A percentile compares a stretch with the other conserved stretches of the same genome.
Conservation (phyloP, 2,113 vertebrate genomes). For the Scytalopus superciliaris region DNA sequence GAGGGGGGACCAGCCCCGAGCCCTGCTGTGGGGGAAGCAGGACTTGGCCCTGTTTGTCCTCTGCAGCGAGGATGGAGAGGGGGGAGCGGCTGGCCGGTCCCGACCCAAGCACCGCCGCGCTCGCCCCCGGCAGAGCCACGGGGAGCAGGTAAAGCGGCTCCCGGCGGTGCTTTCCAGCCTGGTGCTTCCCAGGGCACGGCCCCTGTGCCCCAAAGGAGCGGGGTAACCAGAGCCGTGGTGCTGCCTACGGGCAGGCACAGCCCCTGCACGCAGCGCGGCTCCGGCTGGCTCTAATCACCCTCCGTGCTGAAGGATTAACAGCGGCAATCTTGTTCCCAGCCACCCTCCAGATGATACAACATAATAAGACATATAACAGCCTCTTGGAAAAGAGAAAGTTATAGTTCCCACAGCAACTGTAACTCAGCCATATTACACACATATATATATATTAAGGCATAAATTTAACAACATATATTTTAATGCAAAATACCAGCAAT, state of each 20-base stretch:
- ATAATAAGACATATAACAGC: conserved; percentile 56
- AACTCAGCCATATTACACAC: conserved; percentile 41
- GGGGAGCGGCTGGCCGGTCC: background rate
- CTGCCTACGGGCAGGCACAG: background rate
- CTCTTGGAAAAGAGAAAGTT: conserved; percentile 54
- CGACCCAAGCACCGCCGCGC: accelerated
- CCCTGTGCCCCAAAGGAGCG: background rate
- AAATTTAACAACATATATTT: conserved; percentile 68
- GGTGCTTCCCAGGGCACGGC: background rate
- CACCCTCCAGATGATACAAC: conserved; percentile 55
- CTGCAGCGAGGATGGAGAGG: background rate
- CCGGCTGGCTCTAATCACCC: background rate
- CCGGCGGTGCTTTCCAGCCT: accelerated
- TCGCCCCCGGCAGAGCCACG: background rate
- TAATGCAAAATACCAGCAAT: conserved; percentile 55
- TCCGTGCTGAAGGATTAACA: conserved; percentile 45
- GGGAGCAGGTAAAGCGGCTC: background rate
- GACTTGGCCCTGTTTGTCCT: background rate
- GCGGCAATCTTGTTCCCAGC: conserved; percentile 46
- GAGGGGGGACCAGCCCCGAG: background rate
- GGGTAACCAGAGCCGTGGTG: background rate
- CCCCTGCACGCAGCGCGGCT: background rate
- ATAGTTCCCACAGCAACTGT: conserved; percentile 67
- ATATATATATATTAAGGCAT: conserved; percentile 59
- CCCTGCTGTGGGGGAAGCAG: accelerated